These are phyloP conservation scores for Urocitellus parryii DNA, from an alignment of 2,113 vertebrate genomes.

Conservation along the genomic window DNA sequence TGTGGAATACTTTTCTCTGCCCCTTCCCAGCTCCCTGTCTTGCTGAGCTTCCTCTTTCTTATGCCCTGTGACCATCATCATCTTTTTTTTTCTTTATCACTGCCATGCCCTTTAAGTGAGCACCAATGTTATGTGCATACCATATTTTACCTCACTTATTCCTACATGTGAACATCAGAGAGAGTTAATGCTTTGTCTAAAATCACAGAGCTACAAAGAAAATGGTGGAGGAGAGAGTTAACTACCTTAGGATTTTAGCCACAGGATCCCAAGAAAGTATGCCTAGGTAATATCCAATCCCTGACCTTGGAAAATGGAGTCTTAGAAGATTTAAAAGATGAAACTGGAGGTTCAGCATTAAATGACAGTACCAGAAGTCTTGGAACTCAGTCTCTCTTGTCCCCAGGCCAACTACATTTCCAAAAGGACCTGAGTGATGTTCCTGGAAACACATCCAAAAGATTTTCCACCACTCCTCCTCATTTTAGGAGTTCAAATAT, in stretches of 20 bases:
- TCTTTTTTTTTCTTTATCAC: neutral
- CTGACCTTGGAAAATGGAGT: conserved; percentile 23
- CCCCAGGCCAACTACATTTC: neutral
- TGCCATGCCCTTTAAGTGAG: neutral
- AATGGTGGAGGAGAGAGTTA: neutral
- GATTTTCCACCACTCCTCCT: conserved; percentile 43
- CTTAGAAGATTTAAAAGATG: conserved; percentile 20
- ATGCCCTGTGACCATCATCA: neutral
- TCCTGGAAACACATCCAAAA: conserved; percentile 1
- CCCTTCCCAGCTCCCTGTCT: neutral
- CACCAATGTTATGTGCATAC: neutral
- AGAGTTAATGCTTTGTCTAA: neutral
- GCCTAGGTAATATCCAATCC: neutral
- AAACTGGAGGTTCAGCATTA: neutral
- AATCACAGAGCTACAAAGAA: neutral
- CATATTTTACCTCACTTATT: neutral
- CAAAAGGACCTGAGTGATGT: neutral
- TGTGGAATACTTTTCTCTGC: neutral
- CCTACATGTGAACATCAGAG: neutral
- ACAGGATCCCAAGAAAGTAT: neutral
- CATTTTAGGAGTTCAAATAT: conserved; percentile 67
- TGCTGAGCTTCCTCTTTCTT: neutral
- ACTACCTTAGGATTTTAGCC: conserved; percentile 14
- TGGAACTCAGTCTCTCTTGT: neutral
- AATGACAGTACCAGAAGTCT: neutral